These are phyloP conservation scores for Cremastinae sp. DNA, from an alignment of 2,888 invertebrate species.

Conservation along the genomic window DNA sequence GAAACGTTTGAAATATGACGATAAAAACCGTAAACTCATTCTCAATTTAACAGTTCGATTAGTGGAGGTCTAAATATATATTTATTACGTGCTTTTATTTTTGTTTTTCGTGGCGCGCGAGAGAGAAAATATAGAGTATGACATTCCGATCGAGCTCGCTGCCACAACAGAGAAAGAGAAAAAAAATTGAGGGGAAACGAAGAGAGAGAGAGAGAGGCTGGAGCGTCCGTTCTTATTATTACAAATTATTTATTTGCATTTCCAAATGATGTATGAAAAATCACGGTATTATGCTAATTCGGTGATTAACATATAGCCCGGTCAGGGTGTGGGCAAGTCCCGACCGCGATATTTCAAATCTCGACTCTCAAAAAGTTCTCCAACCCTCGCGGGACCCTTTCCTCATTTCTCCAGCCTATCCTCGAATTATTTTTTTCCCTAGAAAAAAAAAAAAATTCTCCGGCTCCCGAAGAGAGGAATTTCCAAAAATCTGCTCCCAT, in stretches of 20 bases:
- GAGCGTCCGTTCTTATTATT: slow-evolving; percentile 76
- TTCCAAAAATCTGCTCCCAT: slow-evolving; percentile 18
- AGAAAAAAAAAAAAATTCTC: slow-evolving; percentile 25
- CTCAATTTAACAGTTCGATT: not conserved
- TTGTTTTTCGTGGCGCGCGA: not conserved
- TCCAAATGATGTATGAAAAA: slow-evolving; percentile 80
- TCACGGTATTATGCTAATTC: slow-evolving; percentile 80
- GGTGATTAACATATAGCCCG: slow-evolving; percentile 78
- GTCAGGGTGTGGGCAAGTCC: slow-evolving; percentile 69
- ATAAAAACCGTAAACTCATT: not conserved
- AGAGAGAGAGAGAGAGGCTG: slow-evolving; percentile 29
- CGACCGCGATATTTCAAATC: slow-evolving; percentile 79
- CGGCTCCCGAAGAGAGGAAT: slow-evolving; percentile 17
- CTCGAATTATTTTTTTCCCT: slow-evolving; percentile 2
- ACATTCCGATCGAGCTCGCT: slow-evolving; percentile 59
- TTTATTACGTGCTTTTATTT: not conserved
- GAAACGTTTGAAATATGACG: too few species aligned
- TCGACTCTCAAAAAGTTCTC: slow-evolving; percentile 50
- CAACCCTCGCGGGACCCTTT: slow-evolving; percentile 37
- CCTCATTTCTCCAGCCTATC: slow-evolving; percentile 10
- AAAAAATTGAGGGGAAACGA: slow-evolving; percentile 43
- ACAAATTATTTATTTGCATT: slow-evolving; percentile 81
- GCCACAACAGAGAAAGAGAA: slow-evolving; percentile 58
- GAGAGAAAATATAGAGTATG: slow-evolving; percentile 61
- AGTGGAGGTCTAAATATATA: not conserved